A percentile compares a stretch with the other conserved stretches of the same genome.
These are phyloP conservation scores for Mastomys natalensis DNA, from an alignment of 2,113 vertebrate genomes.

Conservation along the genomic window DNA sequence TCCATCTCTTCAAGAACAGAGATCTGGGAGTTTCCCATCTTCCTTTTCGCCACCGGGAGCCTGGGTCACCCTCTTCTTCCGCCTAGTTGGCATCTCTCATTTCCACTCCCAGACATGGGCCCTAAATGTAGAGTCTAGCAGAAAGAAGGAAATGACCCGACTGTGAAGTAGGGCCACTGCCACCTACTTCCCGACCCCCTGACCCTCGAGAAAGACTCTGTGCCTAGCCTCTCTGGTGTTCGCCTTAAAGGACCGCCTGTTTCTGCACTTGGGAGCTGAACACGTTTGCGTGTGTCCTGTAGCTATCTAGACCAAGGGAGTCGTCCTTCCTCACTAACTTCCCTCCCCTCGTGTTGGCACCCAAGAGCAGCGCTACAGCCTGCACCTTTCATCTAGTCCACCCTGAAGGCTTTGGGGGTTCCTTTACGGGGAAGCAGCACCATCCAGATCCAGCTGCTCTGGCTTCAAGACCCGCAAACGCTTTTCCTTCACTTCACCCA, in stretches of 20 bases:
- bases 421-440: constrained; percentile 55
- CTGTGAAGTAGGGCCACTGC: not conserved
- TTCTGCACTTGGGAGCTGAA: not conserved
- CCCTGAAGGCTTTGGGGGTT: constrained; percentile 48
- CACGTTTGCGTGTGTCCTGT: fast-evolving
- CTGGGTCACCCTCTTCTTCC: constrained; percentile 23
- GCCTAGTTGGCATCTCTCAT: not conserved
- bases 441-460: constrained; percentile 43
- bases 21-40: constrained; percentile 39
- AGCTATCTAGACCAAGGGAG: not conserved
- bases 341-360: not conserved
- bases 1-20: not conserved
- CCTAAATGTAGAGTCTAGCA: not conserved
- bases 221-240: not conserved
- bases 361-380: not conserved
- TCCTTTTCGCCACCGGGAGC: not conserved
- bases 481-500: not conserved
- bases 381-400: constrained; percentile 68
- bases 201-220: not conserved
- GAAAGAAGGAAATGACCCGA: not conserved
- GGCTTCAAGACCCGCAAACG: fast-evolving
- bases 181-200: fast-evolving
- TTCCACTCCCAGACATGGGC: not conserved
- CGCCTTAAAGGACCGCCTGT: not conserved
- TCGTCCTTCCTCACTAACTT: not conserved